A percentile compares a stretch with the other conserved stretches of the same genome.
Conservation (phyloP, 2,113 vertebrate genomes). For the Pangasianodon hypophthalmus region DNA sequence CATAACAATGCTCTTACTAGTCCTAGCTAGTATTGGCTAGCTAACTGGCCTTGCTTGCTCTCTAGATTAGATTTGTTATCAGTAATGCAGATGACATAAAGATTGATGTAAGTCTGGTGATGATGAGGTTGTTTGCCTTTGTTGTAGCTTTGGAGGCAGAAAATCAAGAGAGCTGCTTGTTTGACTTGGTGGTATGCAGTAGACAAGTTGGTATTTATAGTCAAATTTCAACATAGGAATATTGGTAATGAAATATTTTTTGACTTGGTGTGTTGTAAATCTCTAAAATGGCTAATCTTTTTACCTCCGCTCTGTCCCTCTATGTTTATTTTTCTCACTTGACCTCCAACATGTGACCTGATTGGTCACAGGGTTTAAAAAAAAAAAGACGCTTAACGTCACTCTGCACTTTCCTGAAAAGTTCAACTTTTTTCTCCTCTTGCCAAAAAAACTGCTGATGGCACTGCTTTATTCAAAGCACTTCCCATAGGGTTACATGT, state of each 20-base stretch:
- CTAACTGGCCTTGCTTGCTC: neutral
- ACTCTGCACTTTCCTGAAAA: neutral
- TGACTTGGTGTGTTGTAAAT: neutral
- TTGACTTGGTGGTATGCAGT: neutral
- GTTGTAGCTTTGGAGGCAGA: neutral
- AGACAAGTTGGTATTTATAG: neutral
- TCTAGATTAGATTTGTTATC: neutral
- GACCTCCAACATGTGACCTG: neutral
- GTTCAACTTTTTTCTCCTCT: neutral
- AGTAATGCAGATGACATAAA: neutral
- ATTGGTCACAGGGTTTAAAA: neutral
- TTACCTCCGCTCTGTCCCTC: neutral
- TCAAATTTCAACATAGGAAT: neutral
- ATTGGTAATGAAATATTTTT: neutral
- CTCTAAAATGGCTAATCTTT: neutral
- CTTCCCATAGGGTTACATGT: neutral
- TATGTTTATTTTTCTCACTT: neutral
- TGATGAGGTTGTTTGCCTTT: neutral
- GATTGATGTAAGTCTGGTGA: neutral
- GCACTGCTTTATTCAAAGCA: neutral
- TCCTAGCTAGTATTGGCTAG: too few species aligned
- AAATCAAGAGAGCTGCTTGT: neutral
- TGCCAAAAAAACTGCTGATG: neutral
- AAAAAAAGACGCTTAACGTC: neutral
- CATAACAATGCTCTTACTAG: neutral